These are phyloP conservation scores for Eucera pruinosa DNA, from an alignment of 2,888 invertebrate genomes.

Conservation along the genomic window DNA sequence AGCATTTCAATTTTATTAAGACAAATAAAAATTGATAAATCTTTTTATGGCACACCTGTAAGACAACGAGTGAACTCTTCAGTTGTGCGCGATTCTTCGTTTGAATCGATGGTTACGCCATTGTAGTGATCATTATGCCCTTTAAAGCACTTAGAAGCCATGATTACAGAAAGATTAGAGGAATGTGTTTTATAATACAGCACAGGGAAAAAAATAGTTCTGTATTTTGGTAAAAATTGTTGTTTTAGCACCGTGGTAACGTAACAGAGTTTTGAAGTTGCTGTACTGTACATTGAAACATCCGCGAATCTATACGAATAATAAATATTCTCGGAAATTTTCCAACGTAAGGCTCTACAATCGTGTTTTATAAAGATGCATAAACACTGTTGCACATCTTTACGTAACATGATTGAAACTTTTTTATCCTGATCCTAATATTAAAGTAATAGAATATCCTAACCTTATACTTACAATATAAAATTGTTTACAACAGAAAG, in stretches of 20 bases:
- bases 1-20: background rate
- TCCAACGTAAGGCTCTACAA: background rate
- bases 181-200: constrained; percentile 15
- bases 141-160: constrained; percentile 81
- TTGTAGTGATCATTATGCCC: constrained; percentile 88
- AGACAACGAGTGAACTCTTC: constrained; percentile 86
- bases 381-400: constrained; percentile 5
- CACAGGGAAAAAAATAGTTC: background rate
- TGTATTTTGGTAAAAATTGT: constrained; percentile 16
- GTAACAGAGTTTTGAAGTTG: constrained; percentile 29
- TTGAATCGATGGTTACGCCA: constrained; percentile 90
- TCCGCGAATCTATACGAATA: background rate
- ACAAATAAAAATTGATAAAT: constrained; percentile 6
- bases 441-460: constrained; percentile 20
- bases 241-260: constrained; percentile 41
- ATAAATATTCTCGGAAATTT: constrained; percentile 6
- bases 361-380: background rate
- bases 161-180: constrained; percentile 25
- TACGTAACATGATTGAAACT: constrained; percentile 36
- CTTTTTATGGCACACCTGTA: constrained; percentile 85
- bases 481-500: background rate
- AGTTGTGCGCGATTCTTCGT: constrained; percentile 86
- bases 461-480: constrained; percentile 33
- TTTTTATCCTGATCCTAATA: constrained; percentile 14
- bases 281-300: constrained; percentile 33